These are phyloP conservation scores for Emys orbicularis DNA, from an alignment of 2,797 vertebrate genomes.

Conservation along the genomic window DNA sequence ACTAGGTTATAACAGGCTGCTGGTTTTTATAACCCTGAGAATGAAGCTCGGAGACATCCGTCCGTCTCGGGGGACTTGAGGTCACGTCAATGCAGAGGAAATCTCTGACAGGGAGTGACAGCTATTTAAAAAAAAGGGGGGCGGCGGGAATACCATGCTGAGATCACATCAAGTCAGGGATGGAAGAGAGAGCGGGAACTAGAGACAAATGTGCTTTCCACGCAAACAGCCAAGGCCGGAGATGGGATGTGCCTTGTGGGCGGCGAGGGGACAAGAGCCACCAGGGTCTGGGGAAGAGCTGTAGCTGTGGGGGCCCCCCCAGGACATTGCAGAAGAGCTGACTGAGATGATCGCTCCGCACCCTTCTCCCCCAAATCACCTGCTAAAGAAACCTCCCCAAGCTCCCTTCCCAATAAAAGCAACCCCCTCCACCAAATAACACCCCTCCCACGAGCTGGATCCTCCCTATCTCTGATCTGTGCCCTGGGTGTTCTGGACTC, in stretches of 20 bases:
- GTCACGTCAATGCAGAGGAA: slow-evolving; percentile 52
- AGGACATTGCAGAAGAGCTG: neutral
- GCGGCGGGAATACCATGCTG: neutral
- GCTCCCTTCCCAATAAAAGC: neutral
- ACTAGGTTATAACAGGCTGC: neutral
- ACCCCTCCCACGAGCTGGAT: neutral
- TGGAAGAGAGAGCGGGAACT: neutral
- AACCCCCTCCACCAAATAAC: neutral
- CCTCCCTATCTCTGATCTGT: neutral
- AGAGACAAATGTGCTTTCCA: neutral
- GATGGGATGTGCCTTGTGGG: neutral
- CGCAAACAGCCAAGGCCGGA: neutral
- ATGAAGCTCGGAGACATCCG: neutral
- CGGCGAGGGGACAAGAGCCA: neutral
- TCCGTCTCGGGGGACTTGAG: slow-evolving; percentile 38
- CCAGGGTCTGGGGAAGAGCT: neutral
- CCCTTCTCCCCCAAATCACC: neutral
- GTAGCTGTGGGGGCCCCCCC: neutral
- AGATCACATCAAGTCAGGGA: neutral
- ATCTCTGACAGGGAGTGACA: slow-evolving; percentile 17
- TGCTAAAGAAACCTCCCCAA: neutral
- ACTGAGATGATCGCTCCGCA: neutral
- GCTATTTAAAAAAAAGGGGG: neutral
- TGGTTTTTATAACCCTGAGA: slow-evolving; percentile 64
- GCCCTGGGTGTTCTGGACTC: neutral